Percentiles rank a stretch among this genome's conserved stretches.
phyloP scores from a whole-genome alignment of 2,113 vertebrate species.

The Lanius collurio region DNA sequence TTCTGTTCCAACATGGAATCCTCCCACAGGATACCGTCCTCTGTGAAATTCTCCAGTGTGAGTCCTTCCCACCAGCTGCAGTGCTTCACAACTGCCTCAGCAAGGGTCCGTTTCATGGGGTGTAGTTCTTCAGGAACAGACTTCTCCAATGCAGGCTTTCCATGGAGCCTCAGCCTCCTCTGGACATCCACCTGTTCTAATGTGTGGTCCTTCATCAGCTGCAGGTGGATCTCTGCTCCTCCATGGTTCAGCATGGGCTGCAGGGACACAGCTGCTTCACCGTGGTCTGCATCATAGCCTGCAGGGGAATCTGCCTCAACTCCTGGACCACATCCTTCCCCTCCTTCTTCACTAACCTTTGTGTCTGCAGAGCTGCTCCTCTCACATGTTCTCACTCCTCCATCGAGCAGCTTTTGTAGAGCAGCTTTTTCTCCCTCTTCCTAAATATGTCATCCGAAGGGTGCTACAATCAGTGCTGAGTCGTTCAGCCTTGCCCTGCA shows the following conservation, averaged over 20 bases:
- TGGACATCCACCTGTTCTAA: accelerated
- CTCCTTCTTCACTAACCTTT: not conserved
- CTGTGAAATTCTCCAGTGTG: accelerated
- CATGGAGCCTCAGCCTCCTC: not conserved
- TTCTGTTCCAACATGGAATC: accelerated
- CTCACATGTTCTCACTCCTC: not conserved
- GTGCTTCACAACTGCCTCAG: not conserved
- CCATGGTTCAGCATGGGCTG: accelerated
- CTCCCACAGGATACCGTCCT: not conserved
- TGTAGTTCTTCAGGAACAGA: not conserved
- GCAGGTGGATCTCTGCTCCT: not conserved
- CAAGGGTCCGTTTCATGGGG: accelerated
- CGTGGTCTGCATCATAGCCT: accelerated
- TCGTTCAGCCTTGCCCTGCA: accelerated
- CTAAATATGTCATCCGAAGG: not conserved
- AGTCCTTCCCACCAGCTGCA: accelerated
- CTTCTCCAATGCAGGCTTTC: accelerated
- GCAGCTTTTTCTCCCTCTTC: not conserved
- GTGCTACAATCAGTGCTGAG: accelerated
- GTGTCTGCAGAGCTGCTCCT: not conserved
- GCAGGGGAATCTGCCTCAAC: accelerated
- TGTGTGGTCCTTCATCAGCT: accelerated
- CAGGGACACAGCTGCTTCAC: not conserved
- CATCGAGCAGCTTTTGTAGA: not conserved
- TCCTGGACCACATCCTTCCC: not conserved